Percentiles rank a stretch among this genome's conserved stretches.
Evolutionary conservation across 2,797 vertebrate genomes (phyloP).

Genomic region (Hirundo rustica): DNA sequence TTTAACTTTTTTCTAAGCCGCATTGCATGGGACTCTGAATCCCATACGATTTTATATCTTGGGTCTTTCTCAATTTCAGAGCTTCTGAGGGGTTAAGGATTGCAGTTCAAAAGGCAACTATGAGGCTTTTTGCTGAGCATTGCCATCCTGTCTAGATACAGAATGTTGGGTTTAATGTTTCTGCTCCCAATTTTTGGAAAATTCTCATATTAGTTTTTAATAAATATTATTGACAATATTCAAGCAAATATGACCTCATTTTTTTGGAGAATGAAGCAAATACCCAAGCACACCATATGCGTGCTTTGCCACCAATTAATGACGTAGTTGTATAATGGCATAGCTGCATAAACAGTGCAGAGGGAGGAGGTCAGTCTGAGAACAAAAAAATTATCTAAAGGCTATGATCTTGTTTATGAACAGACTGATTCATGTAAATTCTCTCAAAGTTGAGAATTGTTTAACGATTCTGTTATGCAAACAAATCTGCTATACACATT

Average conservation of each 20-base stretch:
- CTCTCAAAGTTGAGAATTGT: slow-evolving; percentile 25
- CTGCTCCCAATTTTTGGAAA: not conserved
- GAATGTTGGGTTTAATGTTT: not conserved
- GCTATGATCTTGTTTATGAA: slow-evolving; percentile 18
- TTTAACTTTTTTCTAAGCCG: not conserved
- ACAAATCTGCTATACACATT: slow-evolving; percentile 59
- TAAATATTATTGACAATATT: not conserved
- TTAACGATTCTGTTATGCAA: slow-evolving; percentile 12
- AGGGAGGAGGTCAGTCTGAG: slow-evolving; percentile 22
- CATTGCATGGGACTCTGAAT: not conserved
- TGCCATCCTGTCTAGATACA: not conserved
- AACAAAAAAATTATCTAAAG: slow-evolving; percentile 35
- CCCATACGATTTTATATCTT: not conserved
- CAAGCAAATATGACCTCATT: not conserved
- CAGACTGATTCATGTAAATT: slow-evolving; percentile 52
- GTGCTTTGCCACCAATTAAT: slow-evolving; percentile 27
- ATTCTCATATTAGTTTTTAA: not conserved
- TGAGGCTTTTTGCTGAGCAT: not conserved
- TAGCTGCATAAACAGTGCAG: slow-evolving; percentile 52
- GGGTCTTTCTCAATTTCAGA: not conserved
- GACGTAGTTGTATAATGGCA: slow-evolving; percentile 41
- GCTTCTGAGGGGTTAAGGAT: not conserved
- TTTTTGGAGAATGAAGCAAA: not conserved
- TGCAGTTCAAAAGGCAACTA: not conserved
- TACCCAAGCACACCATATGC: slow-evolving; percentile 14